Evolutionary conservation across 2,113 vertebrate species (phyloP), one percentile per base, ranked within the genome.

Genomic region (Cephalopholis sonnerati): DNA sequence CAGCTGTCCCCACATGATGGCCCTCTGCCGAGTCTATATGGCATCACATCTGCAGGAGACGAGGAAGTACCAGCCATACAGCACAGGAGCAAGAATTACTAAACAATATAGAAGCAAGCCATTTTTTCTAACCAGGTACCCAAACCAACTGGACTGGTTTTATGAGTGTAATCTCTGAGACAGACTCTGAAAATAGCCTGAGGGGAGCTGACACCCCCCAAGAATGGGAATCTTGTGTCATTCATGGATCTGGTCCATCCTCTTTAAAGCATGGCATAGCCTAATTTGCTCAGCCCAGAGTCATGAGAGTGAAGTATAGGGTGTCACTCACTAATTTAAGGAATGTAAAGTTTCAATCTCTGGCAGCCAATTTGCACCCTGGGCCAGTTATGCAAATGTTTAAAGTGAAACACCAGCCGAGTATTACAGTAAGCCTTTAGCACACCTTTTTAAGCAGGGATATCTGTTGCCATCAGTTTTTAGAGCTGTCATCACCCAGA

Each of bases 131-230:
- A 11, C 25, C 17, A 12, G 0, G 3, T 12, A 15, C 7, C 12
- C 16, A 66, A 66, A 86, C 72, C 36, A 53, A 74, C 36, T 46
- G 15, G 25, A 74, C 87, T 5, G 29, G 66, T 86, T 82, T 67
- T 36, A 32, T 18, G 4, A 5, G 48, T 8, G 8, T 10, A 50
- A n/a, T 66, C 2, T 44, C 54, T 54, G 8, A 32, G 17, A 41
- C 5, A 48, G 10, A 62, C 9, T 32, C 39, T 50, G 18, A 44
- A 62, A 82, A 64, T 72, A 22, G 18, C 32, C 15, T 2, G 5
- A 41, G 17, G 4, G 7, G 9, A 18, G 16, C 20, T 15, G 32
- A 50, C 7, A 5, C 25, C 6, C 9, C 29, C 10, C 11, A 12
- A 44, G 9, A 59, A 41, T 44, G 29, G 1, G 16, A 18, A 41